These are phyloP conservation scores for Myotis davidii DNA, from an alignment of 2,113 vertebrate species.

Conservation along the genomic window DNA sequence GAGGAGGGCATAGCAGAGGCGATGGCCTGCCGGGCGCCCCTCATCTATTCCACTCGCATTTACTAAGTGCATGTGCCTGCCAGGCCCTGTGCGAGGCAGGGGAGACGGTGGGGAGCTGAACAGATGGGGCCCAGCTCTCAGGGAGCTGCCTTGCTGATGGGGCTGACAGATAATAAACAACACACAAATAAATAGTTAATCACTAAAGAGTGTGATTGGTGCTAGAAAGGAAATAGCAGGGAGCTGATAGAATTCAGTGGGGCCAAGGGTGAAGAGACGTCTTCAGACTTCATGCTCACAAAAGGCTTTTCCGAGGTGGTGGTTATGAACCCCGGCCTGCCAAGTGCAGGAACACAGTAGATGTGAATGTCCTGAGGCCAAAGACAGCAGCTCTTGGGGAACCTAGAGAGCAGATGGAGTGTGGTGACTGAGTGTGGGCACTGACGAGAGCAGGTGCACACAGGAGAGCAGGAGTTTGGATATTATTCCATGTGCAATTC, in stretches of 20 bases:
- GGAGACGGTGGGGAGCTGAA: rapidly evolving
- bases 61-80: neutral
- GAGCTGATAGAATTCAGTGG: neutral
- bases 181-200: neutral
- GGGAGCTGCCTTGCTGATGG: neutral
- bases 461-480: neutral
- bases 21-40: neutral
- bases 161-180: neutral
- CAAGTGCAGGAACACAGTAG: rapidly evolving
- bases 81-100: neutral
- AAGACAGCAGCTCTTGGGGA: neutral
- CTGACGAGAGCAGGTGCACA: rapidly evolving
- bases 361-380: neutral
- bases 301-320: neutral
- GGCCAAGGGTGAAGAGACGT: neutral
- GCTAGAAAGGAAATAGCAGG: neutral
- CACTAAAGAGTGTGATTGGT: too few relatives aligned
- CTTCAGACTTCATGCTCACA: neutral
- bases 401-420: neutral
- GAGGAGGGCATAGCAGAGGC: neutral
- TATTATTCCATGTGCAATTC: neutral
- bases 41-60: neutral
- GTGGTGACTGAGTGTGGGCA: rapidly evolving
- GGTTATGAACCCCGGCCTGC: rapidly evolving
- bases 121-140: neutral